Evolutionary conservation across 2,888 invertebrate species (phyloP).

Genomic region (Harpagoxenus sublaevis): DNA sequence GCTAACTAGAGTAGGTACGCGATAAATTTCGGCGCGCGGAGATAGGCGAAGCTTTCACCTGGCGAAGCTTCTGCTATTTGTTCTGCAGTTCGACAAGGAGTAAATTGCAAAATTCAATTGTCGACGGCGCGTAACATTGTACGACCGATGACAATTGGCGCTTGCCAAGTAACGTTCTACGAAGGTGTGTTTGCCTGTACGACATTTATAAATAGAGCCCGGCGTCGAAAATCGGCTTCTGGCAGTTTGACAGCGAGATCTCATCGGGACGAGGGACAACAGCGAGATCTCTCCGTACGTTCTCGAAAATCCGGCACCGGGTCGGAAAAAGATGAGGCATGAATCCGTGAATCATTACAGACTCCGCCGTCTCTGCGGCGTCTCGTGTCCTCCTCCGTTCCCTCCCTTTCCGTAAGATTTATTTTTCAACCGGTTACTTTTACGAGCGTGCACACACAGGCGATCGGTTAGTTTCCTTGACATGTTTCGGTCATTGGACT

Average conservation of each 20-base stretch:
- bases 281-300: background rate
- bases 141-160: conserved; percentile 35
- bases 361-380: background rate
- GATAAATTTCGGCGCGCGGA: conserved; percentile 9
- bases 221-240: conserved; percentile 33
- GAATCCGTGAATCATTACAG: background rate
- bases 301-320: conserved; percentile 17
- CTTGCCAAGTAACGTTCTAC: background rate
- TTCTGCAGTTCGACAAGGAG: background rate
- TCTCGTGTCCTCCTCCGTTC: background rate
- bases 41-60: background rate
- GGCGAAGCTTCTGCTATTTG: background rate
- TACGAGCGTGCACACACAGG: background rate
- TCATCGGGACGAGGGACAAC: background rate
- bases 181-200: conserved; percentile 23
- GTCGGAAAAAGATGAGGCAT: background rate
- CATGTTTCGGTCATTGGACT: conserved; percentile 38
- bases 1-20: background rate
- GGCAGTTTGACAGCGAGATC: conserved; percentile 42
- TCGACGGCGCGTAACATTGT: conserved; percentile 23
- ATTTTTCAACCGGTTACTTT: background rate
- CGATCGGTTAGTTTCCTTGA: conserved; percentile 16
- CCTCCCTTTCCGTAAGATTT: background rate
- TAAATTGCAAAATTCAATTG: conserved; percentile 12
- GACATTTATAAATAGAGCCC: conserved; percentile 50